Evolutionary conservation across 2,797 vertebrate species (phyloP).

Genomic region (Liasis olivaceus): DNA sequence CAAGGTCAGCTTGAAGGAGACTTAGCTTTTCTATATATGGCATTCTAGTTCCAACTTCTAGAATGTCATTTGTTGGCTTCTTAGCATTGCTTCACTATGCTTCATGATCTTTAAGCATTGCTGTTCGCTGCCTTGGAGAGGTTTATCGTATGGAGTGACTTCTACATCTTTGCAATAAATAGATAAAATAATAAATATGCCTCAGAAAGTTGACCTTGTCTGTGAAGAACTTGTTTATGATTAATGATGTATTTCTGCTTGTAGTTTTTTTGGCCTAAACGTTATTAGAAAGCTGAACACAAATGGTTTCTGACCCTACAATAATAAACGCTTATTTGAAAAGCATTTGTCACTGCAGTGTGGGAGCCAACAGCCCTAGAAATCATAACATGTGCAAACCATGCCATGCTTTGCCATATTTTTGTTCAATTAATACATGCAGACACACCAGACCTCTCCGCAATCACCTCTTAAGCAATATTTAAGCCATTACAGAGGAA

Average conservation of each 20-base stretch:
- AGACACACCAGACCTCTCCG: not conserved
- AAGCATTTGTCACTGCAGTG: constrained; percentile 29
- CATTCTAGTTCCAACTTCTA: not conserved
- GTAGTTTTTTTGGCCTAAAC: not conserved
- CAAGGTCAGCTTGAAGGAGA: not conserved
- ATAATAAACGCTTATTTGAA: constrained; percentile 38
- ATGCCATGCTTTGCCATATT: not conserved
- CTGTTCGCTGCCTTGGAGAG: not conserved
- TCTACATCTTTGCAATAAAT: not conserved
- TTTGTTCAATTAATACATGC: constrained; percentile 2
- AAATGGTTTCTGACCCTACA: constrained; percentile 24
- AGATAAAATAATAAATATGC: not conserved
- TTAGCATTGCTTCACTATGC: not conserved
- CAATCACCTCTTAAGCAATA: not conserved
- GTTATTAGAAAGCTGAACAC: constrained; percentile 19
- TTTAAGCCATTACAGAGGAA: not conserved
- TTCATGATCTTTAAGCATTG: not conserved
- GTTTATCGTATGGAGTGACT: not conserved
- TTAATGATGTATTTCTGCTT: not conserved
- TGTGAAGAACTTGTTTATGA: not conserved
- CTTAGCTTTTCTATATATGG: not conserved
- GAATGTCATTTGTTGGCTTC: not conserved
- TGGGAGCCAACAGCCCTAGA: constrained; percentile 15
- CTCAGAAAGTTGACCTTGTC: not conserved
- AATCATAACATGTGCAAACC: constrained; percentile 23